These are phyloP conservation scores for Homarus gammarus DNA, from an alignment of 2,888 invertebrate species.

Conservation along the genomic window DNA sequence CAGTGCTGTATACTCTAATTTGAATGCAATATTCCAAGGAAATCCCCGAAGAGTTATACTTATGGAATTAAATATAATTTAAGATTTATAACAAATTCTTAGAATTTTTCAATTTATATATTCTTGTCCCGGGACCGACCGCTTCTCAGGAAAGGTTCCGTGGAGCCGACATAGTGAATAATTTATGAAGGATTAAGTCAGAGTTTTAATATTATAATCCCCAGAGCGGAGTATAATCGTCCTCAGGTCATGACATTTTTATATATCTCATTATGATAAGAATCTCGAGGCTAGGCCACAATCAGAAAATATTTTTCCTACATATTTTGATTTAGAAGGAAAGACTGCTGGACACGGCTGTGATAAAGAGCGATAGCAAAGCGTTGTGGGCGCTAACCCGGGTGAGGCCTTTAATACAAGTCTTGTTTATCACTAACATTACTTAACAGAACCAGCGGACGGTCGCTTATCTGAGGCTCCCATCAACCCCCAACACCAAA, in stretches of 20 bases:
- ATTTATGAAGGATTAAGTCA: neutral
- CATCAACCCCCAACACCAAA: neutral
- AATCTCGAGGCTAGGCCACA: neutral
- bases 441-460: neutral
- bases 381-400: neutral
- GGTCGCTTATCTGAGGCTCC: neutral
- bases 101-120: neutral
- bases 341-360: neutral
- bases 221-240: neutral
- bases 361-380: neutral
- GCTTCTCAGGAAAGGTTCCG: neutral
- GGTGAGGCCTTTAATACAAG: neutral
- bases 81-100: neutral
- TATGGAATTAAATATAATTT: too few species aligned
- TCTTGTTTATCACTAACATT: neutral
- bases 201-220: neutral
- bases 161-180: neutral
- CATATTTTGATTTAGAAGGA: neutral
- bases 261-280: neutral
- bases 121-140: neutral
- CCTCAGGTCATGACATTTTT: neutral
- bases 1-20: too few species aligned
- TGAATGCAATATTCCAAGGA: too few species aligned
- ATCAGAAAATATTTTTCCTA: too few species aligned
- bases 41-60: too few species aligned